Base-by-base conservation (phyloP, 2,888 invertebrate genomes). In the Melipona bicolor region DNA sequence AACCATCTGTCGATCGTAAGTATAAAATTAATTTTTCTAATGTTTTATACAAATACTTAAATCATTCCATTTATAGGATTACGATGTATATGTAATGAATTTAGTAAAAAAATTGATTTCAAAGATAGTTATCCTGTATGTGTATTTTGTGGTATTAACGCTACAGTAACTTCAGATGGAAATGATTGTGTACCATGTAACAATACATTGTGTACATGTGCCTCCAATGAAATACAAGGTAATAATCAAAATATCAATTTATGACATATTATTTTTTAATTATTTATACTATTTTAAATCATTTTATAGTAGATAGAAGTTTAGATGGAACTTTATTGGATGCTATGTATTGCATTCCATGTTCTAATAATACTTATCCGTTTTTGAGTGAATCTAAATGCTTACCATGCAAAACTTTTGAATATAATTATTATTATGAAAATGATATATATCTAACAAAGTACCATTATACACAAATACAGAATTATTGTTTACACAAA, bases 1-100 rank as follows among this genome's bases (percentile, higher is more conserved):
- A 91, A 65, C 94, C 95, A 50, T 92, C 95, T 5, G 78, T 74
- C 71, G 92, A 95, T 87, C 93, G 95, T 95, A 89, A 93, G 95
- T 90, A 52, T 49, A 9, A 67, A 71, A 62, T 68, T 61, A 59
- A 54, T 67, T 62, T 75, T 61, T 9, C 11, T 50, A 27, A n/a
- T 19, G 27, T 62, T 61, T 61, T 5, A 32, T 5, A 36, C 62
- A 27, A 67, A 54, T 68, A 50, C n/a, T 32, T 36, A 2, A 6
- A 67, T 75, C 19, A 75, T 70, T 65, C 43, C 27, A 67, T 64
- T 74, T 81, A 62, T 21, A 96, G 96, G 94, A 83, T 92, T 95
- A 77, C 90, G 92, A 24, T 96, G 96, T 86, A 89, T 92, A 74
- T 96, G 96, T 86, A 93, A 95, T 74, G 88, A 91, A 68, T 89